Evolutionary conservation across 2,888 invertebrate genomes (phyloP).

Genomic region (Toxonevra muliebris): DNA sequence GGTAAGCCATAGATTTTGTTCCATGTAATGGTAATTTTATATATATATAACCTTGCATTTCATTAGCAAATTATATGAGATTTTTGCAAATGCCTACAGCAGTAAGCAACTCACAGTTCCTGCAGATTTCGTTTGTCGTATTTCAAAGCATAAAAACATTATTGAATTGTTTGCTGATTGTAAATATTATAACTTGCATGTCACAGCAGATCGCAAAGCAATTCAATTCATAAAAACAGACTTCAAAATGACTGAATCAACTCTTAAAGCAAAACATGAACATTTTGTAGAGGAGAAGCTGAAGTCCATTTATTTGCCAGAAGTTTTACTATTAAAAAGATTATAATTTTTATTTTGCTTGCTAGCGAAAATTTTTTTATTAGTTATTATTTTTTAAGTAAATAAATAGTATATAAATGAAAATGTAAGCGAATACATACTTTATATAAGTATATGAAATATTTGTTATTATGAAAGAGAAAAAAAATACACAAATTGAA

Average conservation of each 20-base stretch:
- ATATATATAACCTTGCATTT: too few species aligned
- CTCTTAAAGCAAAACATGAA: constrained; percentile 46
- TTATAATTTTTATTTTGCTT: constrained; percentile 40
- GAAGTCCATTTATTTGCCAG: constrained; percentile 55
- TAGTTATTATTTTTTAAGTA: too few species aligned
- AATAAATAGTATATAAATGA: too few species aligned
- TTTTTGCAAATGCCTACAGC: constrained; percentile 70
- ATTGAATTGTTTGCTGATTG: constrained; percentile 49
- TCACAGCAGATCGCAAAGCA: constrained; percentile 51
- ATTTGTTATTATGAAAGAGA: too few species aligned
- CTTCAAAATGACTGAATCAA: constrained; percentile 52
- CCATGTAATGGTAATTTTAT: not conserved
- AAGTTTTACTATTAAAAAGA: constrained; percentile 57
- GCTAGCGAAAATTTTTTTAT: too few species aligned
- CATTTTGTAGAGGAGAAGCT: constrained; percentile 58
- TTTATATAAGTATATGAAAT: too few species aligned
- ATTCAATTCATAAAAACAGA: constrained; percentile 64
- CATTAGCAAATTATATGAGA: constrained; percentile 66
- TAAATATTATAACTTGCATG: constrained; percentile 54
- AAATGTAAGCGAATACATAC: too few species aligned
- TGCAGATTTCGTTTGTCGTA: constrained; percentile 63
- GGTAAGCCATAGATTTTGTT: constrained; percentile 53
- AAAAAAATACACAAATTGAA: too few species aligned
- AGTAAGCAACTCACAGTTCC: constrained; percentile 68
- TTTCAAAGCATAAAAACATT: constrained; percentile 54